These are phyloP conservation scores for Perca flavescens DNA, from an alignment of 2,113 vertebrate genomes.

Conservation along the genomic window DNA sequence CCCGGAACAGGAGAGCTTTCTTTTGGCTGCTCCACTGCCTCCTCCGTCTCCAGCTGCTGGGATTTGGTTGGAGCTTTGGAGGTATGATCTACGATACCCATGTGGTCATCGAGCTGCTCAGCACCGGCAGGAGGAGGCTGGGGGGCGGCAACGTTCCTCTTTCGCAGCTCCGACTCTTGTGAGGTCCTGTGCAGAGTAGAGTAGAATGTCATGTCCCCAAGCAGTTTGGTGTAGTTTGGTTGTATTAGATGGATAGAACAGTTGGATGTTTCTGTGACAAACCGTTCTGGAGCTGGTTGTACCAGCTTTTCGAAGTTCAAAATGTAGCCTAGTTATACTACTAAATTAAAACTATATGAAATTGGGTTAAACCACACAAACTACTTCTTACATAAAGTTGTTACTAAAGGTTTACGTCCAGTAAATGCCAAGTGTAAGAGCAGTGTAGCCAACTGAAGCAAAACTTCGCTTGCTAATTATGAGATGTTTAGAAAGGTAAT, in stretches of 20 bases:
- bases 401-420: too few species aligned
- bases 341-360: neutral
- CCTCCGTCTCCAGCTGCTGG: constrained; percentile 51
- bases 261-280: neutral
- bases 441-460: too few species aligned
- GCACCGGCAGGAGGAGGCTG: constrained; percentile 22
- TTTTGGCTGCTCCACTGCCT: constrained; percentile 65
- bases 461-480: too few species aligned
- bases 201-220: neutral
- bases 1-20: constrained; percentile 62
- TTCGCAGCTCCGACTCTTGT: constrained; percentile 63
- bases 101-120: constrained; percentile 37
- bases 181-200: constrained; percentile 55
- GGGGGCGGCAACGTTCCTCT: constrained; percentile 46
- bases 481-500: too few species aligned
- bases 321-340: neutral
- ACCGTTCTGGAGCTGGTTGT: neutral
- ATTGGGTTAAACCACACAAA: neutral
- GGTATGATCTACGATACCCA: constrained; percentile 44
- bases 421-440: too few species aligned
- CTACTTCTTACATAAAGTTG: neutral
- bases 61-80: constrained; percentile 62
- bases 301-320: neutral
- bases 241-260: neutral
- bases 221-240: neutral